phyloP scores from a whole-genome alignment of 2,888 invertebrate species.

The Lasiommata megera region DNA sequence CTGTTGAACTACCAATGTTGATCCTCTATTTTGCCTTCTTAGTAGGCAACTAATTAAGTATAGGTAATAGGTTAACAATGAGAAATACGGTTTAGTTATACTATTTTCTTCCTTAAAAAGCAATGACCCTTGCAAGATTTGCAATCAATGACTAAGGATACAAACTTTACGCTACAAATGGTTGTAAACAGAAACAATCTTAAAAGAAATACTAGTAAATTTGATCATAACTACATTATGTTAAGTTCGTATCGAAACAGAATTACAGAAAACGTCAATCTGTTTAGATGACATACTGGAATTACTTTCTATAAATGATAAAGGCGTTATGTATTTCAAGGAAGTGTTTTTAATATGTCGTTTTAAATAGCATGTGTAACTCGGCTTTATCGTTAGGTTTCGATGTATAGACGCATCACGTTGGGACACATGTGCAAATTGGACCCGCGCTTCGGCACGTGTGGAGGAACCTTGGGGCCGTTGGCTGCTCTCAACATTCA shows the following conservation, averaged over 20 bases:
- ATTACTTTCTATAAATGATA: too few species aligned
- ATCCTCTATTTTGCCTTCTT: too few species aligned
- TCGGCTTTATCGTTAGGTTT: not conserved
- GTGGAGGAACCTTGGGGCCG: slow-evolving; percentile 47
- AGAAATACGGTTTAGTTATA: too few species aligned
- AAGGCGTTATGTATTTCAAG: not conserved
- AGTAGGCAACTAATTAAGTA: too few species aligned
- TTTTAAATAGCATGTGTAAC: slow-evolving; percentile 31
- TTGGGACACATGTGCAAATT: slow-evolving; percentile 40
- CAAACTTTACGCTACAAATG: too few species aligned
- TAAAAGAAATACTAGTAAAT: too few species aligned
- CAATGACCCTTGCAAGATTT: too few species aligned
- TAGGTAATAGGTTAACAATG: too few species aligned
- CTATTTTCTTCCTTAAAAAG: too few species aligned
- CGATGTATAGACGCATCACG: slow-evolving; percentile 37
- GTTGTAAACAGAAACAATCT: too few species aligned
- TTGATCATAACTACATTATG: not conserved
- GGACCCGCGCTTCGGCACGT: slow-evolving; percentile 46
- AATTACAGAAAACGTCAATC: not conserved
- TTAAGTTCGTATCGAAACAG: not conserved
- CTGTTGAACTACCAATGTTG: too few species aligned
- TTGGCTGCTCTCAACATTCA: slow-evolving; percentile 46
- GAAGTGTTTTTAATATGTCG: not conserved
- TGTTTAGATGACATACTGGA: not conserved
- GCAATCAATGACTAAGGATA: too few species aligned